Evolutionary conservation across 2,888 invertebrate genomes (phyloP).

Genomic region (Octodonta nipae): DNA sequence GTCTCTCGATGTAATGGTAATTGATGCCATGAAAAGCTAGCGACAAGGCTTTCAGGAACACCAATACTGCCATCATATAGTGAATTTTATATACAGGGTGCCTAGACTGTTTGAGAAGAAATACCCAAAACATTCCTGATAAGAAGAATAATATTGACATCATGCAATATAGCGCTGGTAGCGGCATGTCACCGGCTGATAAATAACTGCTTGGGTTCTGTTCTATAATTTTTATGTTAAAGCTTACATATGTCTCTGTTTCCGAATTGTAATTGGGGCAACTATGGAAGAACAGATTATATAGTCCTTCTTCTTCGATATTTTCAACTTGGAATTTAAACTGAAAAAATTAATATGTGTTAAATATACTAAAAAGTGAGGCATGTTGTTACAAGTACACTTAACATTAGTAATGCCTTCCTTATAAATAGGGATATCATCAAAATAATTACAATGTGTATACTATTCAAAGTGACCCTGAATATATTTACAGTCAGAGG

Average conservation of each 20-base stretch:
- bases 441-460: too few species aligned
- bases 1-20: slow-evolving; percentile 83
- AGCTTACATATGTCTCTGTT: slow-evolving; percentile 45
- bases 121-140: slow-evolving; percentile 86
- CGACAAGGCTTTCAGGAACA: slow-evolving; percentile 82
- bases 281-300: slow-evolving; percentile 89
- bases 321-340: slow-evolving; percentile 66
- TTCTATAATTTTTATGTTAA: slow-evolving; percentile 71
- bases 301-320: slow-evolving; percentile 75
- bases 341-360: slow-evolving; percentile 34
- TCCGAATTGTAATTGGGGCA: slow-evolving; percentile 57
- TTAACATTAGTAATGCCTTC: too few species aligned
- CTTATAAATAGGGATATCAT: too few species aligned
- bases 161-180: slow-evolving; percentile 83
- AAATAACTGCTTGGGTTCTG: slow-evolving; percentile 81
- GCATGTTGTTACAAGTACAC: too few species aligned
- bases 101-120: slow-evolving; percentile 55
- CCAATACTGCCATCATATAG: slow-evolving; percentile 87
- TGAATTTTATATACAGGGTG: slow-evolving; percentile 89
- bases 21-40: slow-evolving; percentile 90
- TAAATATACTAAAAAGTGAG: not conserved
- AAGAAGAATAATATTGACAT: slow-evolving; percentile 81
- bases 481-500: too few species aligned
- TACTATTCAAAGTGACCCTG: too few species aligned
- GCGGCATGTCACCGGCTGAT: slow-evolving; percentile 92